Evolutionary conservation across 1,140 invertebrate species (phyloP), one percentile per base, ranked within the genome.

Genomic region (Anthonomus grandis): DNA sequence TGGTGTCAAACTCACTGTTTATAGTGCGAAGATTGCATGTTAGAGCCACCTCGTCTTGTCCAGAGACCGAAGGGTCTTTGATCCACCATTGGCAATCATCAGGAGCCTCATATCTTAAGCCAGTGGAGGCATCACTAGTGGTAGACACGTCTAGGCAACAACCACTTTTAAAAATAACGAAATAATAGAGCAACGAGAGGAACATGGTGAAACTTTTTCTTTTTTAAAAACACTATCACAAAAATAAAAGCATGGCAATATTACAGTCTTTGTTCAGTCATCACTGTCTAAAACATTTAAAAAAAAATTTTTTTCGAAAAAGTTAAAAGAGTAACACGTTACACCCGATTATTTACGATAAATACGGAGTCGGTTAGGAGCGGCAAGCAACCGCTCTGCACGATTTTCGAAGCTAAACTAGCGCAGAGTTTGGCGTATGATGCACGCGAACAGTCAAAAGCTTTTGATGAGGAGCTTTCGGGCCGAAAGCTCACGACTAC

Each of bases 1-100:
- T 89, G n/a, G 84, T 86, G 66, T 90, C 86, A 66, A 88, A 86
- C 69, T 90, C 86, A 73, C 86, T 89, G 74, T 89, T 90, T 67
- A 87, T 86, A 25, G 86, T 87, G 34, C 86, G 73, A 62, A 91
- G 79, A 74, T 85, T 84, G 75, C 91, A 94, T 36, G 83, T 86
- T 25, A 93, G 78, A 9, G 85, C 80, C 41, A 90, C 86, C 68
- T 90, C 88, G 61, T 86, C 84, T 45, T 68, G 70, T n/a, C 71
- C 70, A 18, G 76, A 71, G 31, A 75, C 74, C 9, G 75, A 74
- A 21, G 79, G 78, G 60, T 79, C 79, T 51, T 75, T 68, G 12
- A 81, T 65, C 79, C 83, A 84, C 86, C 86, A 88, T 64, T 85
- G 83, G 67, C 90, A 93, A 69, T 91, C 87, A 64, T 91, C 87